Evolutionary conservation across 2,888 invertebrate species (phyloP).

Genomic region (Theretra japonica): DNA sequence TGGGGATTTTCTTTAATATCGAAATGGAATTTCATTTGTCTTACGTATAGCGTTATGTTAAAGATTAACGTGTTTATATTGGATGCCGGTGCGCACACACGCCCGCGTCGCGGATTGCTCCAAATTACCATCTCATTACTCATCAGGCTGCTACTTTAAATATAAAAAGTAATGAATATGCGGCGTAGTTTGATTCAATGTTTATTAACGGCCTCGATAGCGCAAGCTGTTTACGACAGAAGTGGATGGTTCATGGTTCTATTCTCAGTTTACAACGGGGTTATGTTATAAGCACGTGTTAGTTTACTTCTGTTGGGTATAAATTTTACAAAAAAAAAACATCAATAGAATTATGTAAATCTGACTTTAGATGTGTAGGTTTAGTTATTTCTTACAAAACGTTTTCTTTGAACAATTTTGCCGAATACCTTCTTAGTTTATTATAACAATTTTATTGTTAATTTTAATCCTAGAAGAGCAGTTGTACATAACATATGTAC

Average conservation of each 20-base stretch:
- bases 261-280: not conserved
- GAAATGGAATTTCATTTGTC: slow-evolving; percentile 79
- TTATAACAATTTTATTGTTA: too few relatives aligned
- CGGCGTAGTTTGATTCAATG: not conserved
- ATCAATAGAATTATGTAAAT: too few relatives aligned
- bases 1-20: slow-evolving; percentile 78
- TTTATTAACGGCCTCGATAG: not conserved
- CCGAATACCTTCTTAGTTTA: too few relatives aligned
- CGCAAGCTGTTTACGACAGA: not conserved
- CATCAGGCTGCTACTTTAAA: not conserved
- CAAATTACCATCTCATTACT: slow-evolving; percentile 10
- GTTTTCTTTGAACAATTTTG: too few relatives aligned
- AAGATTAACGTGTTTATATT: slow-evolving; percentile 53
- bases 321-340: too few relatives aligned
- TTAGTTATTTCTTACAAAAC: too few relatives aligned
- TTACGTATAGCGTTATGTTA: slow-evolving; percentile 58
- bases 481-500: too few relatives aligned
- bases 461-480: too few relatives aligned
- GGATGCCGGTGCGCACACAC: not conserved
- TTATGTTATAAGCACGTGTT: too few relatives aligned
- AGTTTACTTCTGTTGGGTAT: too few relatives aligned
- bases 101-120: not conserved
- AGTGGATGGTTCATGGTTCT: not conserved
- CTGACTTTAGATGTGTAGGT: too few relatives aligned
- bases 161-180: not conserved